Evolutionary conservation across 30 jellyfish, hydroid and myxozoan genomes (phyloP).

Genomic region (Haliclystus octoradiatus): DNA sequence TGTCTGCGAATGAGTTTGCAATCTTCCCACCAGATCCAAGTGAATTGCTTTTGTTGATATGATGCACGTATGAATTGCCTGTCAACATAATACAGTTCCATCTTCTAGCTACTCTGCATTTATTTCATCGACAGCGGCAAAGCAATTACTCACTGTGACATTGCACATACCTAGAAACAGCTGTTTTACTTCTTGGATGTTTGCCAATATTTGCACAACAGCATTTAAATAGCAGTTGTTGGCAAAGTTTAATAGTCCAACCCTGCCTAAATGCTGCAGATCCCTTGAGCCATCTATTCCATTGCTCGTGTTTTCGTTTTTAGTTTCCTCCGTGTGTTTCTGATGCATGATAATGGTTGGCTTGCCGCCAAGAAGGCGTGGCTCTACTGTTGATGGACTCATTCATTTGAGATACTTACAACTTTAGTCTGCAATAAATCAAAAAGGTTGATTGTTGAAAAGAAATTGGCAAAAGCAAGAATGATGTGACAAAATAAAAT

Average conservation of each 20-base stretch:
- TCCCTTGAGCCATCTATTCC: background rate
- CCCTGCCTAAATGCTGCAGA: slow-evolving; percentile 39
- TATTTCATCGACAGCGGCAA: too few species aligned
- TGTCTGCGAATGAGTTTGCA: slow-evolving; percentile 80
- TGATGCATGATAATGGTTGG: slow-evolving; percentile 22
- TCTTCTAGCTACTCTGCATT: too few species aligned
- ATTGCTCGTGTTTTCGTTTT: background rate
- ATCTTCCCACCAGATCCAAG: slow-evolving; percentile 92
- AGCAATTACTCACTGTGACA: too few species aligned
- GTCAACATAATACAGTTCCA: background rate
- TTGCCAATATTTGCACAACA: slow-evolving; percentile 75
- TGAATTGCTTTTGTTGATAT: slow-evolving; percentile 45
- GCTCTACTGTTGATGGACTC: background rate
- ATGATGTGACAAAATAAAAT: too few species aligned
- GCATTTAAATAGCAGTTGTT: slow-evolving; percentile 90
- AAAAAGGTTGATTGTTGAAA: too few species aligned
- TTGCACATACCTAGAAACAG: background rate
- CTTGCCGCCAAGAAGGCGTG: slow-evolving; percentile 69
- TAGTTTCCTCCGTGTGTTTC: background rate
- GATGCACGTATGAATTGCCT: slow-evolving; percentile 58
- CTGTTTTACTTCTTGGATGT: slow-evolving; percentile 62
- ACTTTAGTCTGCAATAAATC: too few species aligned
- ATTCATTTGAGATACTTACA: too few species aligned
- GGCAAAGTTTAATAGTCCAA: slow-evolving; percentile 82
- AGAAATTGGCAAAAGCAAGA: too few species aligned